These are phyloP conservation scores for Conus betulinus DNA, from an alignment of 1,140 invertebrate species.

Conservation along the genomic window DNA sequence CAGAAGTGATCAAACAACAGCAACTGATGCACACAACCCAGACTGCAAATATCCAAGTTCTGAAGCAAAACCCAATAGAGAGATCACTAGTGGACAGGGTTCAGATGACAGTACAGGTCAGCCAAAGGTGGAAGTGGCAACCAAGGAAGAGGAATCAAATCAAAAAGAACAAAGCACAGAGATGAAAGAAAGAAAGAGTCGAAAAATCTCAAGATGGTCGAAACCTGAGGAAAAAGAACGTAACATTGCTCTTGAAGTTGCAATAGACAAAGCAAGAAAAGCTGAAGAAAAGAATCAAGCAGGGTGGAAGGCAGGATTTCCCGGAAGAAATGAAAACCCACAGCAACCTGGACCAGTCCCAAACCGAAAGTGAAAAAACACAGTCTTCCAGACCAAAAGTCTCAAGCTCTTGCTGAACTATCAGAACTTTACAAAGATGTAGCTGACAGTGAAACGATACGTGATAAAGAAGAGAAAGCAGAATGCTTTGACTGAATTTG, in stretches of 20 bases:
- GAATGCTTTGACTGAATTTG: neutral
- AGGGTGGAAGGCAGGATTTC: no score
- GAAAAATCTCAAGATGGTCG: neutral
- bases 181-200: neutral
- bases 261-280: neutral
- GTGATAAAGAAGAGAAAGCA: neutral
- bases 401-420: neutral
- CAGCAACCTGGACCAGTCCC: neutral
- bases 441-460: neutral
- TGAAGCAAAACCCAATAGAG: neutral
- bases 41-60: neutral
- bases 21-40: neutral
- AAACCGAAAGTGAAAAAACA: neutral
- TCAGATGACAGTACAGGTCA: neutral
- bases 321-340: neutral
- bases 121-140: neutral
- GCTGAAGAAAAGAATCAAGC: neutral
- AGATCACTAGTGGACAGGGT: neutral
- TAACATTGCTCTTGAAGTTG: neutral
- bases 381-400: neutral
- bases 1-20: neutral
- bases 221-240: neutral
- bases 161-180: neutral
- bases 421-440: slow-evolving; percentile 1
- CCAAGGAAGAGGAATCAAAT: neutral